Percentiles rank a stretch among this genome's conserved stretches.
These are phyloP conservation scores for Hypothenemus hampei DNA, from an alignment of 1,140 invertebrate species.

Conservation along the genomic window DNA sequence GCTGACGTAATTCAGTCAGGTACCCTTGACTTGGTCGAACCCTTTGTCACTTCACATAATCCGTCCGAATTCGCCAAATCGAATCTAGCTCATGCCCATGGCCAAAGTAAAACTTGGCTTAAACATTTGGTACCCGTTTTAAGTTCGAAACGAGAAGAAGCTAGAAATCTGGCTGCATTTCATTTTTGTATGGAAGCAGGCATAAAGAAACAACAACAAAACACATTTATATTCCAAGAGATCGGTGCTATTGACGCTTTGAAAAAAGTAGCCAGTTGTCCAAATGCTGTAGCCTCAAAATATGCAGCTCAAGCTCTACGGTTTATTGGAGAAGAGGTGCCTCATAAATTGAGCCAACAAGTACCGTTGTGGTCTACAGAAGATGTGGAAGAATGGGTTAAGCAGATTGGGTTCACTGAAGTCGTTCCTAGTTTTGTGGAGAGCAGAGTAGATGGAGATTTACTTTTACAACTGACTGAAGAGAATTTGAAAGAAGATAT, in stretches of 20 bases:
- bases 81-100: constrained; percentile 87
- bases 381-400: constrained; percentile 97
- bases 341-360: constrained; percentile 95
- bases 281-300: constrained; percentile 95
- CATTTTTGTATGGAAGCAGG: constrained; percentile 99
- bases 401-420: constrained; percentile 91
- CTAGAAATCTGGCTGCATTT: constrained; percentile 93
- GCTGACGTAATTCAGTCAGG: constrained; percentile 92
- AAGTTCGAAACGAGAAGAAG: constrained; percentile 92
- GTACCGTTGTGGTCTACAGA: constrained; percentile 95
- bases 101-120: constrained; percentile 95
- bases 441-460: constrained; percentile 95
- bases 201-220: constrained; percentile 94
- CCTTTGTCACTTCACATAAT: constrained; percentile 90
- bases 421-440: constrained; percentile 80
- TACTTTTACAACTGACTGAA: constrained; percentile 89
- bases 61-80: constrained; percentile 93
- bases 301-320: constrained; percentile 94
- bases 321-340: constrained; percentile 93
- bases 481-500: constrained; percentile 91
- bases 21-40: constrained; percentile 92
- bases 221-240: constrained; percentile 89
- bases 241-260: constrained; percentile 94
- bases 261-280: constrained; percentile 95
- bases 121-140: constrained; percentile 91